Percentiles rank a stretch among this genome's conserved stretches.
These are phyloP conservation scores for Plebejus melissa DNA, from an alignment of 2,888 invertebrate species.

Conservation along the genomic window DNA sequence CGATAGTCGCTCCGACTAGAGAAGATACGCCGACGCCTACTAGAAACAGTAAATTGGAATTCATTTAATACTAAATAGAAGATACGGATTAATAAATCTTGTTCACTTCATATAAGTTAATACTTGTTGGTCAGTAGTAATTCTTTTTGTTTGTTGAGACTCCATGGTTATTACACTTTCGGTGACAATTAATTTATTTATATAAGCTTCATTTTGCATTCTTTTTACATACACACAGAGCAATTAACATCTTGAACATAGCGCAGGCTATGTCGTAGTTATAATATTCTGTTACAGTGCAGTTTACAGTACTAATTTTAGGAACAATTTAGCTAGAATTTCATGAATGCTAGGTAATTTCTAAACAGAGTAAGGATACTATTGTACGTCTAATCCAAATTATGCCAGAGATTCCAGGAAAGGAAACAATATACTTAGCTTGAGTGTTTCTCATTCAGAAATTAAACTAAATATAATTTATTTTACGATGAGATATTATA, in stretches of 20 bases:
- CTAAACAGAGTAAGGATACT: neutral
- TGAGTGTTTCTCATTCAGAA: neutral
- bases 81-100: neutral
- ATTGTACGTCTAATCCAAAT: neutral
- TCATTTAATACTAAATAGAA: conserved; percentile 23
- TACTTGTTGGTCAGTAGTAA: neutral
- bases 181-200: neutral
- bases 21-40: conserved; percentile 31
- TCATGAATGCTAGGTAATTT: neutral
- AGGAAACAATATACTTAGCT: neutral
- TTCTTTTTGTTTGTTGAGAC: neutral
- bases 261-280: neutral
- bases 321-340: neutral
- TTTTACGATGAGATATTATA: neutral
- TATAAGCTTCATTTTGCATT: neutral
- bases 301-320: neutral
- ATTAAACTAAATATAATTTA: neutral
- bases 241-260: neutral
- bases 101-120: neutral
- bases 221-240: neutral
- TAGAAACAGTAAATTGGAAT: conserved; percentile 26
- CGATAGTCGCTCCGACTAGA: conserved; percentile 29
- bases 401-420: neutral
- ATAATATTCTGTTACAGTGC: neutral
- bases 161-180: neutral